Evolutionary conservation across 2,113 vertebrate species (phyloP).

Genomic region (Oncorhynchus keta): DNA sequence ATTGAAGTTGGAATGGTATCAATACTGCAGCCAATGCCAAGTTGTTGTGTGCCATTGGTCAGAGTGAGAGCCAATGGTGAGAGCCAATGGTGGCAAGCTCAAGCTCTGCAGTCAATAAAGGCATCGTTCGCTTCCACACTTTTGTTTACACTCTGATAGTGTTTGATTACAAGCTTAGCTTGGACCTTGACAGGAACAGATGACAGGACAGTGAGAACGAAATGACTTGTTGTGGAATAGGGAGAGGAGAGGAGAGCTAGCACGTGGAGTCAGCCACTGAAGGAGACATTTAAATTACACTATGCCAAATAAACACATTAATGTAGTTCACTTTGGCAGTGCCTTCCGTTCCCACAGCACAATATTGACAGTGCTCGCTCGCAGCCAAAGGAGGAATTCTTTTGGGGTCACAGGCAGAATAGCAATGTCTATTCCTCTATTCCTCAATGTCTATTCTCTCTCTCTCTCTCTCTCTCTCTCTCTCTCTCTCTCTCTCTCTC

Average conservation of each 20-base stretch:
- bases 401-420: neutral
- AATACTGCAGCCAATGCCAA: neutral
- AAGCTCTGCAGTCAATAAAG: constrained; percentile 15
- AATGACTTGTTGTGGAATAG: no score
- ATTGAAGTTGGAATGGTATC: neutral
- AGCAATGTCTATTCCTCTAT: neutral
- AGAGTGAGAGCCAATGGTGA: neutral
- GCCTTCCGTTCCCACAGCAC: neutral
- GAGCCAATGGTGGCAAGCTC: neutral
- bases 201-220: neutral
- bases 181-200: neutral
- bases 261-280: neutral
- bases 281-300: constrained; percentile 3
- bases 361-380: neutral
- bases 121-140: neutral
- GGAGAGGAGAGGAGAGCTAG: neutral
- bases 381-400: neutral
- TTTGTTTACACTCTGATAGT: constrained; percentile 25
- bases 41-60: neutral
- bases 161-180: constrained; percentile 28
- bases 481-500: no score
- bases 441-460: no score
- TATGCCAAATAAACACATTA: neutral
- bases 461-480: neutral
- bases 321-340: neutral